A percentile compares a stretch with the other conserved stretches of the same genome.
Evolutionary conservation across 2,113 vertebrate species (phyloP).

Genomic region (Tympanuchus pallidicinctus): DNA sequence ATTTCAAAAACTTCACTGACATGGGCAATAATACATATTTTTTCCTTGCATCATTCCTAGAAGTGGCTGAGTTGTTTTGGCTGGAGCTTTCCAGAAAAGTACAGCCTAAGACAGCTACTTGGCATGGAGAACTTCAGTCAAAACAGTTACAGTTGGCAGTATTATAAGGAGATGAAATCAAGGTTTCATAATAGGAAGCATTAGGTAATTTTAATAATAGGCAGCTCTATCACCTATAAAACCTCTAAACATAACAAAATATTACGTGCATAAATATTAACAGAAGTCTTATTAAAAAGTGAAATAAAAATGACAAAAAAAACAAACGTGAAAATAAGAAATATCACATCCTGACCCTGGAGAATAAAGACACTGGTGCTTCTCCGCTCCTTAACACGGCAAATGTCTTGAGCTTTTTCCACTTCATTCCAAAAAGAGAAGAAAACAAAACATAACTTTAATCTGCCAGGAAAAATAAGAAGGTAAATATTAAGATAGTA

Average conservation of each 20-base stretch:
- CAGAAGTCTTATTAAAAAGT: constrained; percentile 28
- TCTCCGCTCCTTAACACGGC: constrained; percentile 38
- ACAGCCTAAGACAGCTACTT: constrained; percentile 48
- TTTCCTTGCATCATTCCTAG: constrained; percentile 53
- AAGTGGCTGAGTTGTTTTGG: constrained; percentile 38
- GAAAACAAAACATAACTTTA: constrained; percentile 33
- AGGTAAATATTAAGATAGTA: constrained; percentile 15
- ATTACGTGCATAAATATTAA: constrained; percentile 51
- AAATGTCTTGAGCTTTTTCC: constrained; percentile 46
- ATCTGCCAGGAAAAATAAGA: constrained; percentile 4
- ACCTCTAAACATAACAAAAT: constrained; percentile 53
- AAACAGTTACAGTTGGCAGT: constrained; percentile 56
- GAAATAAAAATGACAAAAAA: constrained; percentile 27
- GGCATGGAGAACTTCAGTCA: constrained; percentile 48
- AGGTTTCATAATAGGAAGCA: constrained; percentile 67
- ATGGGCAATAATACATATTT: neutral
- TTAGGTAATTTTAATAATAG: constrained; percentile 68
- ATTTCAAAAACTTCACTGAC: constrained; percentile 1
- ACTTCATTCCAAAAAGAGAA: constrained; percentile 33
- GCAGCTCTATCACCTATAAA: constrained; percentile 58
- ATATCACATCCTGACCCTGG: constrained; percentile 37
- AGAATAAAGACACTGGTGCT: constrained; percentile 43
- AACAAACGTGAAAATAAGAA: constrained; percentile 47
- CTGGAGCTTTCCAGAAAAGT: constrained; percentile 43
- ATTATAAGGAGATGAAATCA: constrained; percentile 27